These are phyloP conservation scores for Zaprionus camerounensis DNA, from an alignment of 1,140 invertebrate species.

Conservation along the genomic window DNA sequence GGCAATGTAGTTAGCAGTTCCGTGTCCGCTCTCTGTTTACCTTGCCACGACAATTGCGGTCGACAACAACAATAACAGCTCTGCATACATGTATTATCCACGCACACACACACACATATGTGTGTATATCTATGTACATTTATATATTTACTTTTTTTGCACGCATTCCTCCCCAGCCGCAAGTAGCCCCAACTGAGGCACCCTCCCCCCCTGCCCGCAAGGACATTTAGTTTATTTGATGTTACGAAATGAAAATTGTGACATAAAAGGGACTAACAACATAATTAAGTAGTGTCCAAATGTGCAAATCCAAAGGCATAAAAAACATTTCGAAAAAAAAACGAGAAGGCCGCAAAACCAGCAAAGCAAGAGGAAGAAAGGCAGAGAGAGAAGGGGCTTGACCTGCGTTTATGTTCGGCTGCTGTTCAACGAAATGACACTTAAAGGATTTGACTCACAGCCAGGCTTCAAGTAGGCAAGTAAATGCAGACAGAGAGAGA, in stretches of 20 bases:
- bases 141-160: conserved; percentile 19
- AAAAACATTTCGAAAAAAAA: conserved; percentile 64
- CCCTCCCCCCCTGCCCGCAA: not conserved
- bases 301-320: conserved; percentile 79
- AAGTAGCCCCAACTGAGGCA: not conserved
- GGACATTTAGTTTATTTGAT: conserved; percentile 81
- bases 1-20: conserved; percentile 71
- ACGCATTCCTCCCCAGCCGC: conserved; percentile 3
- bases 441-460: conserved; percentile 70
- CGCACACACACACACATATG: not conserved
- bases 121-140: not conserved
- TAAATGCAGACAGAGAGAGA: conserved; percentile 34
- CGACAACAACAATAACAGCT: conserved; percentile 41
- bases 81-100: not conserved
- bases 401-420: conserved; percentile 35
- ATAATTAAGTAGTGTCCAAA: conserved; percentile 81
- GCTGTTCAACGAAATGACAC: conserved; percentile 59
- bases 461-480: conserved; percentile 55
- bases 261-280: conserved; percentile 83
- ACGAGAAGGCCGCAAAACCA: conserved; percentile 17
- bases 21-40: conserved; percentile 76
- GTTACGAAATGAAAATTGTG: conserved; percentile 82
- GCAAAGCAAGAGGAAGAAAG: not conserved
- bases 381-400: conserved; percentile 20
- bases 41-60: conserved; percentile 81